phyloP scores from a whole-genome alignment of 2,888 invertebrate genomes.

The Eristalis intricaria region DNA sequence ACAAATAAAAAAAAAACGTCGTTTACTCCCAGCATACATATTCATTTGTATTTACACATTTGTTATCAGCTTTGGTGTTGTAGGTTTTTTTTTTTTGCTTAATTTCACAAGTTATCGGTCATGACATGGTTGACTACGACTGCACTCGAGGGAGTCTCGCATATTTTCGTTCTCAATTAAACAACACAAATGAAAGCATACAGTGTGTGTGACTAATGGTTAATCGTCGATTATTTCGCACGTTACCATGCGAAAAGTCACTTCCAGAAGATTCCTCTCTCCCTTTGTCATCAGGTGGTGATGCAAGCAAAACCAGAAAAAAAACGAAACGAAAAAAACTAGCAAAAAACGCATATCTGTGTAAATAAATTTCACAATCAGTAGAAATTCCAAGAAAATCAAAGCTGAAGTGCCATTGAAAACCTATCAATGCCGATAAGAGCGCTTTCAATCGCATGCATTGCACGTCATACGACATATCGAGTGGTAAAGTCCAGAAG shows the following conservation, averaged over 20 bases:
- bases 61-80: slow-evolving; percentile 8
- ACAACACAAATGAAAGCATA: slow-evolving; percentile 8
- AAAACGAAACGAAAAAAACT: too few species aligned
- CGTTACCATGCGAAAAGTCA: not conserved
- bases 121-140: not conserved
- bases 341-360: not conserved
- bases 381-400: not conserved
- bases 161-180: not conserved
- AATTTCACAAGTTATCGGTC: slow-evolving; percentile 25
- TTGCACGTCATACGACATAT: slow-evolving; percentile 35
- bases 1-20: not conserved
- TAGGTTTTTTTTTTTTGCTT: not conserved
- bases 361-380: not conserved
- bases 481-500: slow-evolving; percentile 9
- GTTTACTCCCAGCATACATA: not conserved
- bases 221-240: too few species aligned
- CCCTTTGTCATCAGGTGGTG: not conserved
- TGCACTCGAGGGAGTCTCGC: not conserved
- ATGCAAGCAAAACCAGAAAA: not conserved
- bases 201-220: not conserved
- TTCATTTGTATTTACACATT: slow-evolving; percentile 4
- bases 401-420: not conserved
- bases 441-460: not conserved
- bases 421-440: not conserved
- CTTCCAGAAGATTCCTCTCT: not conserved